These are phyloP conservation scores for Cephus spinipes DNA, from an alignment of 2,888 invertebrate genomes.

Conservation along the genomic window DNA sequence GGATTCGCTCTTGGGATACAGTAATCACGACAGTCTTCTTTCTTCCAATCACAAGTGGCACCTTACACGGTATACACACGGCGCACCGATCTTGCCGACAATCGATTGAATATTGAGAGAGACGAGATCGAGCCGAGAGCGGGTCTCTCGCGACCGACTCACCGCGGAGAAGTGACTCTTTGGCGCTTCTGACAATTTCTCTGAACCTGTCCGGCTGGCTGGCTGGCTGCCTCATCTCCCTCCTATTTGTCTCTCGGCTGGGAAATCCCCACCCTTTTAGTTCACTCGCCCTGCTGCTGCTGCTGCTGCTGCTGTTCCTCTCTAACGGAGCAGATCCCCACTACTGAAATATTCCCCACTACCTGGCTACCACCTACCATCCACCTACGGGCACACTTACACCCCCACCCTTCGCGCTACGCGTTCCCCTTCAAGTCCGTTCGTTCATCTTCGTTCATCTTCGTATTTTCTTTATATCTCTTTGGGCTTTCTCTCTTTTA, in stretches of 20 bases:
- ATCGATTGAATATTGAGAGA: background rate
- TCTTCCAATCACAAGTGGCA: background rate
- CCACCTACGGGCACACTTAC: conserved; percentile 1
- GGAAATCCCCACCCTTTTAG: background rate
- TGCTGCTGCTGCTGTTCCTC: conserved; percentile 7
- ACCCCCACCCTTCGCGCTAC: conserved; percentile 2
- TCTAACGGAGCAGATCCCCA: conserved; percentile 8
- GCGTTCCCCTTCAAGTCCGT: background rate
- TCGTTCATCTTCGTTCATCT: conserved; percentile 4
- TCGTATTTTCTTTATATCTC: background rate
- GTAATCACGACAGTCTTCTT: background rate
- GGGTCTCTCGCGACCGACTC: conserved; percentile 36
- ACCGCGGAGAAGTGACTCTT: conserved; percentile 51
- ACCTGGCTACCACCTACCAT: conserved; percentile 1
- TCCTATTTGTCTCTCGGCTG: background rate
- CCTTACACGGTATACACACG: background rate
- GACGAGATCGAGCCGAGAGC: background rate
- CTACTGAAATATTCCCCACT: background rate
- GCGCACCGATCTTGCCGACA: background rate
- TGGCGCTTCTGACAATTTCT: conserved; percentile 52
- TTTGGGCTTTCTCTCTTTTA: background rate
- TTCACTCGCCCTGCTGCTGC: conserved; percentile 9
- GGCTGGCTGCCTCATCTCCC: conserved; percentile 35
- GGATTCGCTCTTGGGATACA: background rate
- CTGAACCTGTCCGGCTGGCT: conserved; percentile 45